Evolutionary conservation across 2,113 vertebrate species (phyloP).

Genomic region (Thalassoma bifasciatum): DNA sequence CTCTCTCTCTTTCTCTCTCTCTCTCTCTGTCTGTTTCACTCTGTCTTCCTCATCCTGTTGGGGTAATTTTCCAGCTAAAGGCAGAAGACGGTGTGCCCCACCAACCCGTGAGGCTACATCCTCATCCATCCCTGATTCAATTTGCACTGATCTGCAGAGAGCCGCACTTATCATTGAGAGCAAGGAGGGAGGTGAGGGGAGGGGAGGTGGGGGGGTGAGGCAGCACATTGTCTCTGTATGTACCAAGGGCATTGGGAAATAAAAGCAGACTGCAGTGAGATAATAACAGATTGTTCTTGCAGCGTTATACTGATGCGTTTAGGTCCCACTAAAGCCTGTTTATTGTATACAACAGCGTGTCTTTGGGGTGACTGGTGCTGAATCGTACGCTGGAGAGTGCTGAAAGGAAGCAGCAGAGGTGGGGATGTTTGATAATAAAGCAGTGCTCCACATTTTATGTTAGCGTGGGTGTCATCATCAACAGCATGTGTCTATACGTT

Average conservation of each 20-base stretch:
- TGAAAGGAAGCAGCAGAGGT: constrained; percentile 51
- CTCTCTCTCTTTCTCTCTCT: too few relatives aligned
- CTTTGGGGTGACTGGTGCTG: constrained; percentile 50
- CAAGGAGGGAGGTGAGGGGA: constrained; percentile 22
- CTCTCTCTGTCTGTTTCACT: constrained; percentile 1
- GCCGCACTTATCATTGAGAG: constrained; percentile 71
- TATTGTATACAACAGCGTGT: constrained; percentile 47
- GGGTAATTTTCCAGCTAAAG: constrained; percentile 41
- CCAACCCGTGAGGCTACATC: constrained; percentile 47
- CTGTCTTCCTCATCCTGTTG: constrained; percentile 11
- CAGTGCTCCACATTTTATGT: constrained; percentile 82
- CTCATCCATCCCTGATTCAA: constrained; percentile 79
- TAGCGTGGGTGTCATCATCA: constrained; percentile 37
- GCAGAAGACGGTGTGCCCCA: constrained; percentile 16
- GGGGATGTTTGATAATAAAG: constrained; percentile 72
- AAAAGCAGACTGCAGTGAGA: constrained; percentile 62
- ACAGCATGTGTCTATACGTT: constrained; percentile 18
- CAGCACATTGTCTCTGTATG: constrained; percentile 70
- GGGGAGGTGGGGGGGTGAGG: constrained; percentile 29
- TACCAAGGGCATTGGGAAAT: constrained; percentile 75
- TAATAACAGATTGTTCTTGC: constrained; percentile 66
- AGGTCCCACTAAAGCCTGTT: constrained; percentile 62
- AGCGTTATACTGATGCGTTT: constrained; percentile 50
- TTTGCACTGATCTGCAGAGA: constrained; percentile 78
- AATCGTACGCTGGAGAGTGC: constrained; percentile 42